Base-by-base conservation (phyloP, 2,797 vertebrate genomes). In the Streptopelia turtur region DNA sequence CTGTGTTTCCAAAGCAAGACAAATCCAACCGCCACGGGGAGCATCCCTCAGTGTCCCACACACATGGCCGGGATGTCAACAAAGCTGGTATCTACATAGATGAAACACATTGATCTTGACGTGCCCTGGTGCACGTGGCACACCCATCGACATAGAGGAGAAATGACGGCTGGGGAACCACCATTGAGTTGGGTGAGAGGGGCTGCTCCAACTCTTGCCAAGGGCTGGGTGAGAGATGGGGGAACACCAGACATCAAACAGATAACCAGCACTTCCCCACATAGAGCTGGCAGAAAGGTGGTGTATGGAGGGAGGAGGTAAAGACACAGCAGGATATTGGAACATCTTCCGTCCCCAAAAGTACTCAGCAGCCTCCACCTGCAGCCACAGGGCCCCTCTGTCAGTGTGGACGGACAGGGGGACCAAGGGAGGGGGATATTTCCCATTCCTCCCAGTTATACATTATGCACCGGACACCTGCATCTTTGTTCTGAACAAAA, bases 401-500 rank as follows among this genome's bases (percentile, higher is more conserved):
- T 31, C 74, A 2, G 0, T n/a, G 37, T 2, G 8, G 70, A n/a
- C 0, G 7, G 82, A 27, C 43, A 57, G 23, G 3, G 39, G 21
- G 9, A 78, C 37, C 27, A n/a, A 16, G 41, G 3, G 0, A 13
- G 30, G 22, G 16, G 50, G 27, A 33, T 16, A 43, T 30, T 60
- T 65, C 86, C 60, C 71, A 25, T 25, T 50, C n/a, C 68, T 70
- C 47, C 78, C 88, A 56, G 43, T 27, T 60, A 80, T 68, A 57
- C 69, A 89, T 95, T 89, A 95, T 77, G 57, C 80, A 92, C 53
- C 0, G 4, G 68, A 74, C 83, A 74, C 57, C 77, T 89, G 75
- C 22, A 83, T 43, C 96, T 94, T 76, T 75, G 53, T 24, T 93
- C 85, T 57, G 77, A 87, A 75, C 91, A 96, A 79, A 95, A 92